These are phyloP conservation scores for Rousettus leschenaultii DNA, from an alignment of 2,113 vertebrate genomes.

Conservation along the genomic window DNA sequence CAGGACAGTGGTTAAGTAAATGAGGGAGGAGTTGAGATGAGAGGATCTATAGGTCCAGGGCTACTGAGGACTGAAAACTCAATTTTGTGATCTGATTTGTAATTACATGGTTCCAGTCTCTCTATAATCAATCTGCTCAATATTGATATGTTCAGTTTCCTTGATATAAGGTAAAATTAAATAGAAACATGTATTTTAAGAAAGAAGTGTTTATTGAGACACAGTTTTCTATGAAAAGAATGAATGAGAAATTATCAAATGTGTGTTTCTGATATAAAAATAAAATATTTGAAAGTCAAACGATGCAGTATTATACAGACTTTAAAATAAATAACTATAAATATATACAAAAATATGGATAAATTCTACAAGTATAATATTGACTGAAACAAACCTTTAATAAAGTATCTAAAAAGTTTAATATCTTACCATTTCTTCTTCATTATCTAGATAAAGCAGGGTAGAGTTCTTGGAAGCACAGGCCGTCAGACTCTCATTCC, in stretches of 20 bases:
- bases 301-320: not conserved
- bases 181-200: not conserved
- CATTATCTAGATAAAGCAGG: too few species aligned
- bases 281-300: not conserved
- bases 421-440: too few species aligned
- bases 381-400: not conserved
- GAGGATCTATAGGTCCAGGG: too few species aligned
- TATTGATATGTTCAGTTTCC: not conserved
- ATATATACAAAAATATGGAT: not conserved
- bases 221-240: not conserved
- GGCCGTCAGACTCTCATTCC: not conserved
- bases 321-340: not conserved
- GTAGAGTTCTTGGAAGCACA: too few species aligned
- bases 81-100: not conserved
- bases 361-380: not conserved
- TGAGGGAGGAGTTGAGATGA: not conserved
- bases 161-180: not conserved
- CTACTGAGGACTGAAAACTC: too few species aligned
- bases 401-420: not conserved
- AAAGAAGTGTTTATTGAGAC: not conserved
- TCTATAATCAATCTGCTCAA: not conserved
- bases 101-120: accelerated
- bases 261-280: not conserved
- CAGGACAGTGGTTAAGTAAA: not conserved
- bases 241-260: not conserved